Evolutionary conservation across 2,113 vertebrate species (phyloP).

Genomic region (Forbesichthys papilliferus): DNA sequence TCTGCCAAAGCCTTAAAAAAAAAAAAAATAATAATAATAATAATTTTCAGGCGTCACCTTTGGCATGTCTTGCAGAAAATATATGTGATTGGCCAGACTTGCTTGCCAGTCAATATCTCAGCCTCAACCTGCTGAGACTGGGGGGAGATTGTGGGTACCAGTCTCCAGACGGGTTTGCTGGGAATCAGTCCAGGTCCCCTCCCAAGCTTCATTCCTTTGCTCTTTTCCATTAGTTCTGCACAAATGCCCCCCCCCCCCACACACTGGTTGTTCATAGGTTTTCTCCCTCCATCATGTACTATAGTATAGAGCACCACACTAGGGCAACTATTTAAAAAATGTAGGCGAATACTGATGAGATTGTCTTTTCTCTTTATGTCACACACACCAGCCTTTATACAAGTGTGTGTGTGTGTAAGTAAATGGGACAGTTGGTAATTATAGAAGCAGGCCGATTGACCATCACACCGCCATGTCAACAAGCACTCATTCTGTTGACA

Average conservation of each 20-base stretch:
- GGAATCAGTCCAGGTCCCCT: constrained; percentile 52
- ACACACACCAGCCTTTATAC: constrained; percentile 1
- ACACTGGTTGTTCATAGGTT: constrained; percentile 14
- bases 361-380: neutral
- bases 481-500: neutral
- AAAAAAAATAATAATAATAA: too few species aligned
- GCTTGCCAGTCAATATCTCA: constrained; percentile 76
- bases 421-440: constrained; percentile 50
- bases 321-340: neutral
- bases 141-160: constrained; percentile 45
- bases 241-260: neutral
- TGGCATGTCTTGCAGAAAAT: constrained; percentile 71
- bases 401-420: constrained; percentile 17
- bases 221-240: neutral
- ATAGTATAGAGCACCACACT: too few species aligned
- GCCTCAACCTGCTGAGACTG: constrained; percentile 63
- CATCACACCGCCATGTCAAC: constrained; percentile 39
- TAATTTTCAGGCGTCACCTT: constrained; percentile 64
- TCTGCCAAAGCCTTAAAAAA: neutral
- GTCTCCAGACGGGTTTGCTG: constrained; percentile 55
- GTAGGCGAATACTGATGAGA: constrained; percentile 12
- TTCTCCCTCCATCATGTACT: too few species aligned
- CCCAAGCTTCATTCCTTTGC: constrained; percentile 2
- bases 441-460: constrained; percentile 59
- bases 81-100: constrained; percentile 74